Base-by-base conservation (phyloP, 2,113 vertebrate genomes). In the Tragelaphus strepsiceros region DNA sequence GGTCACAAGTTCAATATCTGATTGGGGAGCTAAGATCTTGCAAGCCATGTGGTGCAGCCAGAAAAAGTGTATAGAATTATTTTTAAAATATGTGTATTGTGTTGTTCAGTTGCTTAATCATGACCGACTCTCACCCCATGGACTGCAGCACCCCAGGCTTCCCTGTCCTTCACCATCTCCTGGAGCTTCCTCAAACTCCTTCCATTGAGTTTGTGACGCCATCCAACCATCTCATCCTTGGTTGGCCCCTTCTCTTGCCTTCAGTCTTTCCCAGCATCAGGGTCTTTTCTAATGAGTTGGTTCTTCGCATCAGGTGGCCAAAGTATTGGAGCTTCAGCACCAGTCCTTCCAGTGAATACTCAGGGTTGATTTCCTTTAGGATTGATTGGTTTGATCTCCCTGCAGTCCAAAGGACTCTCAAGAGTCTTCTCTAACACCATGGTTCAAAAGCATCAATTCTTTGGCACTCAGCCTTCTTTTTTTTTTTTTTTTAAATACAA, bases 221-320 rank as follows among this genome's bases (percentile, higher is more conserved):
- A 71, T 22, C n/a, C n/a, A 71, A 71, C n/a, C n/a, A 35, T 35
- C n/a, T 22, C 67, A 39, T 22, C 67, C 19, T 71, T 71, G 67
- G n/a, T 35, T 3, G 67, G 12, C 19, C 67, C 67, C n/a, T 71
- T 22, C 67, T 71, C 62, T 16, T 19, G 19, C n/a, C 19, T 71
- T 71, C 10, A 39, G 0, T 71, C 67, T 71, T 71, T 39, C n/a
- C 67, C 21, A 71, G 67, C 19, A 71, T 12, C 10, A 71, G n/a
- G n/a, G n/a, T 71, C 10, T 39, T 39, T 71, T 71, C 67, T 39
- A 71, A 39, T 22, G 67, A 71, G n/a, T 35, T 5, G 2, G 19
- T 71, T 71, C 67, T 71, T 71, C 0, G 1, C n/a, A 71, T 71
- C 19, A 71, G 67, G n/a, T 0, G 0, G 2, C 19, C 67, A 22